Evolutionary conservation across 2,888 invertebrate species (phyloP).

Genomic region (Acronicta alni): DNA sequence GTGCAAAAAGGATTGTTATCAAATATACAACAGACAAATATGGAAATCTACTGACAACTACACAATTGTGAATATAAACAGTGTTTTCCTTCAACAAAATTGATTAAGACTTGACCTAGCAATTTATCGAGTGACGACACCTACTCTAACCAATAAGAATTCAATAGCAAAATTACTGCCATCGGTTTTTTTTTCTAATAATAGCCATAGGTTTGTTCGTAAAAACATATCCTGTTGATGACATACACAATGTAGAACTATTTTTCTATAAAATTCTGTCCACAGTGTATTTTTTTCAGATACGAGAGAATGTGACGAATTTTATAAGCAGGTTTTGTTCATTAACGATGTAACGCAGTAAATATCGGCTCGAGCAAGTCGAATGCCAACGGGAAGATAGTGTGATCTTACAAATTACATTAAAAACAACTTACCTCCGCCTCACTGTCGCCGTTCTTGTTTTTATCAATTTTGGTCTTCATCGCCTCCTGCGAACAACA

Average conservation of each 20-base stretch:
- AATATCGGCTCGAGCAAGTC: constrained; percentile 52
- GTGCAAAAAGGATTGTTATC: constrained; percentile 11
- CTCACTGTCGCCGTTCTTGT: constrained; percentile 88
- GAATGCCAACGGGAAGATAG: constrained; percentile 56
- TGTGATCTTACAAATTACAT: constrained; percentile 57
- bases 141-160: constrained; percentile 25
- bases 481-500: constrained; percentile 87
- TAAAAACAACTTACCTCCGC: constrained; percentile 86
- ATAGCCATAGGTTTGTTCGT: constrained; percentile 13
- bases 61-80: neutral
- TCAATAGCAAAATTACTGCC: constrained; percentile 10
- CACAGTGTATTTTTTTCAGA: neutral
- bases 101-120: constrained; percentile 16
- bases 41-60: constrained; percentile 10
- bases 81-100: constrained; percentile 21
- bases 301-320: constrained; percentile 3
- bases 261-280: constrained; percentile 7
- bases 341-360: constrained; percentile 30
- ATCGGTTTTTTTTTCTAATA: constrained; percentile 3
- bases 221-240: constrained; percentile 44
- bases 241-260: constrained; percentile 10
- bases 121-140: constrained; percentile 15
- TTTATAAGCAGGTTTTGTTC: constrained; percentile 35
- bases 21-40: constrained; percentile 7
- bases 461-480: constrained; percentile 90